A percentile compares a stretch with the other conserved stretches of the same genome.
phyloP scores from a whole-genome alignment of 2,797 vertebrate species.

The Darevskia mixta region DNA sequence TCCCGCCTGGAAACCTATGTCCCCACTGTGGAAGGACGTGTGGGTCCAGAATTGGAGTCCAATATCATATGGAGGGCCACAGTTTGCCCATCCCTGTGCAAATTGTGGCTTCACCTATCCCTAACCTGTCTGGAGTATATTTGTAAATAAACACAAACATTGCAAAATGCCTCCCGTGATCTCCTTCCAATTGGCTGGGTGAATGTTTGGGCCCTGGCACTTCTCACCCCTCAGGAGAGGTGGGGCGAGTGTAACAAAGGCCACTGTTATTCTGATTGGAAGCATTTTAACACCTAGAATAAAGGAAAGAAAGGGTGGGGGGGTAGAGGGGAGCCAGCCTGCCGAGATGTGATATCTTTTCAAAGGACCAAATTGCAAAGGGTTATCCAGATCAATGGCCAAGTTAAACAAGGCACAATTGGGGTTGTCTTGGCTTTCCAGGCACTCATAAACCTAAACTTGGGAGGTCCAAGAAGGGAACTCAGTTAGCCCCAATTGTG shows the following conservation, averaged over 20 bases:
- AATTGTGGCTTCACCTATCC: background rate
- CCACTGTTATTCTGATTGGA: constrained; percentile 3
- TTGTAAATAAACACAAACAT: background rate
- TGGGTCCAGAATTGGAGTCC: too few relatives aligned
- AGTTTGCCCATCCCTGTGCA: background rate
- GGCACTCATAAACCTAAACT: constrained; percentile 55
- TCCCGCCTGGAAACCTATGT: too few relatives aligned
- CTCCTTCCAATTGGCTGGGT: background rate
- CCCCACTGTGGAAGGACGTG: too few relatives aligned
- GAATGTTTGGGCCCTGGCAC: background rate
- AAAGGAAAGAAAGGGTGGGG: constrained; percentile 28
- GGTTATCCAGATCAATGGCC: constrained; percentile 61
- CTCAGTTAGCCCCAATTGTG: constrained; percentile 62
- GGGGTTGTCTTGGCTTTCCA: constrained; percentile 67
- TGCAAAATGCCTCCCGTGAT: background rate
- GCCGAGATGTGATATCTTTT: constrained; percentile 57
- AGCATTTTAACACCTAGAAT: background rate
- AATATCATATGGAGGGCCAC: too few relatives aligned
- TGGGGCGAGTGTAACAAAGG: background rate
- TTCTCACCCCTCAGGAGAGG: too few relatives aligned
- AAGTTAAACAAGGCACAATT: constrained; percentile 65
- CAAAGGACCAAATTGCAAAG: constrained; percentile 55
- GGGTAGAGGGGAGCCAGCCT: constrained; percentile 15
- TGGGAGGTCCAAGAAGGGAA: constrained; percentile 71
- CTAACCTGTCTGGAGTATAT: background rate